Percentiles rank a stretch among this genome's conserved stretches.
These are phyloP conservation scores for Caenorhabditis sinica DNA, from an alignment of 2,888 invertebrate genomes.

Conservation along the genomic window DNA sequence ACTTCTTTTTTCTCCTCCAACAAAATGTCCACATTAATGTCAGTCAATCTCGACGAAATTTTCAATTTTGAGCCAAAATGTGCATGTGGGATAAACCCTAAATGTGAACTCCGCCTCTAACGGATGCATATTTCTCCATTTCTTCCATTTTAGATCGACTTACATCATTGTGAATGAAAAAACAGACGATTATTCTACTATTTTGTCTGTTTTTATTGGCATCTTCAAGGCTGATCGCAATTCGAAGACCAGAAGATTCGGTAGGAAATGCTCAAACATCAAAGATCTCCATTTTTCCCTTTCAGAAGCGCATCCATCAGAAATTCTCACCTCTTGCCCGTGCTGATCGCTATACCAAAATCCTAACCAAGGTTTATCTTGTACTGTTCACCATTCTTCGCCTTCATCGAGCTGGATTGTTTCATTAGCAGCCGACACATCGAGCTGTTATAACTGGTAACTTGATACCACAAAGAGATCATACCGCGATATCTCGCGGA, in stretches of 20 bases:
- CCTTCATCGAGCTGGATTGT: background rate
- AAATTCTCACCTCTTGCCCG: background rate
- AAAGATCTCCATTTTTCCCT: background rate
- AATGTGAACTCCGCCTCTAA: too few relatives aligned
- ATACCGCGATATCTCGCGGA: background rate
- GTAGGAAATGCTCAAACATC: background rate
- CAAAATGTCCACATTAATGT: background rate
- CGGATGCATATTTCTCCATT: background rate
- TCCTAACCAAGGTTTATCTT: background rate
- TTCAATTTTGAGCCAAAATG: slow-evolving; percentile 7
- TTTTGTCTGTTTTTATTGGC: background rate
- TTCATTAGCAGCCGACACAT: background rate
- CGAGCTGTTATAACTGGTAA: background rate
- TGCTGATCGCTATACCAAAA: background rate
- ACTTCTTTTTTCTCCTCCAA: background rate
- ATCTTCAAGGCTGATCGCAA: background rate
- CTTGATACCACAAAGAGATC: background rate
- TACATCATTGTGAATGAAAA: background rate
- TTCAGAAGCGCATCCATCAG: background rate
- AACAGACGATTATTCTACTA: background rate
- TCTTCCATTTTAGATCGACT: background rate
- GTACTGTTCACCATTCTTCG: background rate
- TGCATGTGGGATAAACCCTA: too few relatives aligned
- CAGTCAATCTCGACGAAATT: background rate
- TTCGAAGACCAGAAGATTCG: background rate